Evolutionary conservation across 2,797 vertebrate species (phyloP), one percentile per base, ranked within the genome.

Genomic region (Tadarida brasiliensis): DNA sequence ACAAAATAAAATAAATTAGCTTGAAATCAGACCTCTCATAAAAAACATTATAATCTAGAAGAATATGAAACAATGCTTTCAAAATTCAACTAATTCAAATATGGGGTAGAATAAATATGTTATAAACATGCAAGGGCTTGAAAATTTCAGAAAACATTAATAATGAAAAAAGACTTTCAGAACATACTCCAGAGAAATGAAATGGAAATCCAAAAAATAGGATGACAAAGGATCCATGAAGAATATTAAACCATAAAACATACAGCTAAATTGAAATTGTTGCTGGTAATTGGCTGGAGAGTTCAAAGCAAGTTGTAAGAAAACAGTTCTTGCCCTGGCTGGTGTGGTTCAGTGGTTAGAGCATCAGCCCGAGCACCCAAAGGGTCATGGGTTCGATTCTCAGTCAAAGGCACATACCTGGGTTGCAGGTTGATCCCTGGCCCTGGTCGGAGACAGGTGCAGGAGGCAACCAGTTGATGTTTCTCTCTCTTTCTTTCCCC

Each of bases 91-190:
- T 81, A 70, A 78, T 78, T 78, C 30, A 94, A 85, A 70, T 51
- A 61, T n/a, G 51, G 19, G 11, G n/a, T 33, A 87, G 59, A 77
- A n/a, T 33, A 83, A 74, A 65, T 86, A 49, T 8, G 56, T 59
- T 77, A 77, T 84, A 90, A 90, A 77, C 15, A 68, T 49, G 1
- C n/a, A 90, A 65, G 28, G 54, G 63, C 12, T 87, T 9, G n/a
- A 30, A 92, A 56, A 14, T 94, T 91, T 94, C 47, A 87, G 82
- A 86, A 91, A 86, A 80, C 22, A 73, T 12, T 12, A 86, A 24
- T 83, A 49, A 15, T 12, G 22, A 12, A 33, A 70, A 74, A 76
- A 70, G 30, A 77, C n/a, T 44, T 70, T 80, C 35, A 80, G 61
- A 86, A 63, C 47, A 39, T 68, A 80, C 1, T 22, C 47, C 30